A percentile compares a stretch with the other conserved stretches of the same genome.
These are phyloP conservation scores for Nasonovia ribisnigri DNA, from an alignment of 2,888 invertebrate genomes.

Conservation along the genomic window DNA sequence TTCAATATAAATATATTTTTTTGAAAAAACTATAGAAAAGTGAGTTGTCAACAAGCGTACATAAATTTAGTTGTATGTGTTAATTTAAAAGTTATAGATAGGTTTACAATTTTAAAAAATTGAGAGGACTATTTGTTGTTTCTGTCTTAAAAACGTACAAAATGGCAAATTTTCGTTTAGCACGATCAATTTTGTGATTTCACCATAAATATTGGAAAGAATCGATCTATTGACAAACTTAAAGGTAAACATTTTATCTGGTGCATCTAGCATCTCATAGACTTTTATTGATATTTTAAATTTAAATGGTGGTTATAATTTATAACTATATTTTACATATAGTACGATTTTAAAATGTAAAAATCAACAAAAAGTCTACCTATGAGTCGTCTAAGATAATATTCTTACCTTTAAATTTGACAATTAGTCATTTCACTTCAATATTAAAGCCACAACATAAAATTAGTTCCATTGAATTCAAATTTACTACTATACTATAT, in stretches of 20 bases:
- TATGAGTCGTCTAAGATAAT: neutral
- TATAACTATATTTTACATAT: neutral
- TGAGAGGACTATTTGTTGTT: neutral
- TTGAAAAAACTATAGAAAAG: neutral
- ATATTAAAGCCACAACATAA: neutral
- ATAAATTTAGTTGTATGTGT: neutral
- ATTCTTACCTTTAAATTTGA: neutral
- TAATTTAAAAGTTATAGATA: neutral
- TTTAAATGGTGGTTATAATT: neutral
- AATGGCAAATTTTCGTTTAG: neutral
- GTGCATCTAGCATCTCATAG: neutral
- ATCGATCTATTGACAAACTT: neutral
- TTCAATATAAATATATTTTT: neutral
- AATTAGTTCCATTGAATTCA: neutral
- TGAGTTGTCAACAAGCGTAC: neutral
- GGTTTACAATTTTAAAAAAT: neutral
- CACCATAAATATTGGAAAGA: neutral
- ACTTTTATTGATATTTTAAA: constrained; percentile 1
- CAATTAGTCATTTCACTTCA: neutral
- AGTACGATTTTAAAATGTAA: neutral
- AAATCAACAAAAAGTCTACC: neutral
- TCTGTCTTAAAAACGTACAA: neutral
- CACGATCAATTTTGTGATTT: neutral
- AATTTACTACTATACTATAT: neutral
- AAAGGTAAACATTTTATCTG: neutral